A percentile compares a stretch with the other conserved stretches of the same genome.
Conservation (phyloP, 2,113 vertebrate genomes). For the Hippopotamus amphibius region DNA sequence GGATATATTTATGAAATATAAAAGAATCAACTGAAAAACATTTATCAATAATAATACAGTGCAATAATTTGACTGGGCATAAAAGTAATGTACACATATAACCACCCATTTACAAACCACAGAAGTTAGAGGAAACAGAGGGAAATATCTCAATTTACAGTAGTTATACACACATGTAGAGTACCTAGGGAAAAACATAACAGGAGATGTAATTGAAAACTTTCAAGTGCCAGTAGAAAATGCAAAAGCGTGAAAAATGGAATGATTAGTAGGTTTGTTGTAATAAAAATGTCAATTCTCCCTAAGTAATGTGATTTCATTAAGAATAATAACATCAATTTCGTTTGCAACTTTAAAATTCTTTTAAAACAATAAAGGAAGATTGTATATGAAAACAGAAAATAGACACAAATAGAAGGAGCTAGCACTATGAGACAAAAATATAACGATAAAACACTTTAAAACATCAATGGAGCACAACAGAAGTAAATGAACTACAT, state of each 20-base stretch:
- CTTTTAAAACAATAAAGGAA: neutral
- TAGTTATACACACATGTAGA: neutral
- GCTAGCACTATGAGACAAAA: neutral
- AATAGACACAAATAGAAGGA: conserved; percentile 11
- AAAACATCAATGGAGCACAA: neutral
- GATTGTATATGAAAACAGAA: conserved; percentile 14
- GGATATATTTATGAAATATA: neutral
- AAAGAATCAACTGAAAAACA: neutral
- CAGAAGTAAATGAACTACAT: neutral
- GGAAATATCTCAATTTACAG: neutral
- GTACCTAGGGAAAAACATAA: conserved; percentile 19
- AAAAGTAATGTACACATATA: neutral
- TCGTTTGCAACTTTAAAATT: conserved; percentile 24
- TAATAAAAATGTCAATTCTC: conserved; percentile 13
- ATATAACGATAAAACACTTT: neutral
- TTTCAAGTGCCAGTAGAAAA: neutral
- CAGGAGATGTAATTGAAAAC: neutral
- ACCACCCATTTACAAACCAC: conserved; percentile 6
- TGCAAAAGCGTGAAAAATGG: neutral
- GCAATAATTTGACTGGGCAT: neutral
- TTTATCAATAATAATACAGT: conserved; percentile 31
- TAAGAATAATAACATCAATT: conserved; percentile 11
- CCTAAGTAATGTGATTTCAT: neutral
- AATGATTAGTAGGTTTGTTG: neutral
- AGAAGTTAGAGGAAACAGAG: neutral